phyloP scores from a whole-genome alignment of 2,797 vertebrate species.

The Centropyge bicolor region DNA sequence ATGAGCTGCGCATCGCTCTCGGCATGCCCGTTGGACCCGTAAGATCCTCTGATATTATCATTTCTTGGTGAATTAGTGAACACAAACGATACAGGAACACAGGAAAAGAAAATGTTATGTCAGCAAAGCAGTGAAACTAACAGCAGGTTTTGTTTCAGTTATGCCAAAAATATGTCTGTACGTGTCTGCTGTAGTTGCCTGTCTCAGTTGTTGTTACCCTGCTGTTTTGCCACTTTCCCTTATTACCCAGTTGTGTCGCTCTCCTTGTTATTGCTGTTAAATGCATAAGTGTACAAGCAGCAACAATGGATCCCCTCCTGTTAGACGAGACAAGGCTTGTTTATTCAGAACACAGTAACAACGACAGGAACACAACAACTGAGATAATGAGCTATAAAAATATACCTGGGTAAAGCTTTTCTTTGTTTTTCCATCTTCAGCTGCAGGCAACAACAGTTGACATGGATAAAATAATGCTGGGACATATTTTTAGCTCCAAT shows the following conservation, averaged over 20 bases:
- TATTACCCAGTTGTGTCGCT: background rate
- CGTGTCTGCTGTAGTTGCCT: background rate
- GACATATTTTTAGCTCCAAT: background rate
- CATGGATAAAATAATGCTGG: background rate
- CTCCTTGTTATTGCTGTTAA: constrained; percentile 9
- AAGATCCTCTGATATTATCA: constrained; percentile 29
- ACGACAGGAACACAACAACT: background rate
- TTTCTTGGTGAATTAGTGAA: background rate
- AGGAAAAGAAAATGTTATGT: background rate
- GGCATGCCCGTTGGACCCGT: constrained; percentile 96
- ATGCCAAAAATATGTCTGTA: too few species aligned
- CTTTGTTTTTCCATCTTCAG: background rate
- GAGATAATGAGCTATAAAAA: background rate
- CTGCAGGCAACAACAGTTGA: background rate
- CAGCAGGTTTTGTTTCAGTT: background rate
- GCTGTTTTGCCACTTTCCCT: constrained; percentile 1
- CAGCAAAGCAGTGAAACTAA: background rate
- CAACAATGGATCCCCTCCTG: constrained; percentile 3
- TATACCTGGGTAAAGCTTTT: background rate
- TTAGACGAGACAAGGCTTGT: constrained; percentile 2
- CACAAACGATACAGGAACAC: background rate
- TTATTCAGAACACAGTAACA: constrained; percentile 12
- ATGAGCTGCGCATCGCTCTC: constrained; percentile 92
- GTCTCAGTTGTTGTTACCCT: background rate
- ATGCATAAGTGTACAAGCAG: background rate